Evolutionary conservation across 2,888 invertebrate species (phyloP), one percentile per base, ranked within the genome.

Genomic region (Horisme vitalbata): DNA sequence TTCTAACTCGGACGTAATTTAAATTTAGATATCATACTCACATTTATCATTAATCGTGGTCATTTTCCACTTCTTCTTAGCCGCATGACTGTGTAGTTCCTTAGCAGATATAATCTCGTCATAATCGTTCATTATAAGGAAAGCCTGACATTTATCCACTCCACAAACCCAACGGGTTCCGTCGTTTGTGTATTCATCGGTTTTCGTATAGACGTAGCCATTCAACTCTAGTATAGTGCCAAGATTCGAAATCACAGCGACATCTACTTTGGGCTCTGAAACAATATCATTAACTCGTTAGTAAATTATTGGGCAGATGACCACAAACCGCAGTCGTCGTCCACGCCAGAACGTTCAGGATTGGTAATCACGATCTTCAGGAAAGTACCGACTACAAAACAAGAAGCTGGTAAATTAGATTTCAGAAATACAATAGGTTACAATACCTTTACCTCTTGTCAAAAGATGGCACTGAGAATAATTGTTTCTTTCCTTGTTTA

Each of bases 41-140:
- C 49, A 35, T 39, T 36, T 41, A 35, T 49, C 49, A 45, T 11
- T 35, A 9, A 49, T 28, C 4, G 36, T 32, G 2, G 13, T 23
- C 57, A 55, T 55, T 44, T 52, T 34, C 55, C 55, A 51, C 20
- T 51, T 55, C 41, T 55, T 57, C 34, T 41, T 48, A 38, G 55
- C 55, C 21, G 55, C 53, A 31, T 58, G 58, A 18, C 45, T 54
- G 21, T 58, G 58, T 4, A 45, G 34, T 15, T 58, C 58, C 9
- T 53, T 52, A 7, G 55, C 38, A 2, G 55, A 47, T 9, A 58
- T 38, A 9, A 58, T 52, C 21, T 54, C 55, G 37, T 55, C 55
- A 30, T 54, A 45, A 6, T 49, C 49, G 11, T 47, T 58, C 23
- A 58, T 52, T 8, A 55, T 49, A 6, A 58, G 31, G 34, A 52